Conservation (phyloP, 2,113 vertebrate species). For the Saccopteryx bilineata region DNA sequence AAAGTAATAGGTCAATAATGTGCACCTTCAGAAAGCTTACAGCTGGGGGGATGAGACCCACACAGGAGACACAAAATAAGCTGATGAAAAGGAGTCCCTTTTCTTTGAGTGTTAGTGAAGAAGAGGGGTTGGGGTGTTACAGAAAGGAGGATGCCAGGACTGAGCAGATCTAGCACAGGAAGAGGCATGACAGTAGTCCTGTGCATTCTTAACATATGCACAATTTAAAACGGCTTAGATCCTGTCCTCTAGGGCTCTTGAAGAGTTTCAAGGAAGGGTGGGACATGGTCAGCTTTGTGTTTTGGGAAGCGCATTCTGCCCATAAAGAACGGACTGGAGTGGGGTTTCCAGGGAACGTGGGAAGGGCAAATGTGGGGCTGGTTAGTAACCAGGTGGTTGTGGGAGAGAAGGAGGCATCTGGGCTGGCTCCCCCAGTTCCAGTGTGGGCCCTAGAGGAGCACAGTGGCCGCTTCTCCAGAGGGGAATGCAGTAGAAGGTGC, state of each 20-base stretch:
- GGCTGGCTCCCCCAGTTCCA: not conserved
- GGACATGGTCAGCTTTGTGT: not conserved
- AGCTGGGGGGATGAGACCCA: not conserved
- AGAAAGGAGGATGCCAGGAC: not conserved
- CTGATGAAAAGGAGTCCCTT: not conserved
- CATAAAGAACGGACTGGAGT: not conserved
- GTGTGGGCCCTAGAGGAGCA: not conserved
- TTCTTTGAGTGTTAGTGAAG: not conserved
- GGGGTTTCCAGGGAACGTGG: too few relatives aligned
- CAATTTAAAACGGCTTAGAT: not conserved
- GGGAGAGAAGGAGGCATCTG: not conserved
- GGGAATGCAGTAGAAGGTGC: not conserved
- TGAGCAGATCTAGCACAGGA: not conserved
- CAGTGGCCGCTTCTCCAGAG: not conserved
- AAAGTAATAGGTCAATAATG: not conserved
- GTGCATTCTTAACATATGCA: not conserved
- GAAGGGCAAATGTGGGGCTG: not conserved
- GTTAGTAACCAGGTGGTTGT: not conserved
- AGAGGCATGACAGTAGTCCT: not conserved
- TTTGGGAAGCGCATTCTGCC: conserved; percentile 35
- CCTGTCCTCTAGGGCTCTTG: not conserved
- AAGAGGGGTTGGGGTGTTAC: not conserved
- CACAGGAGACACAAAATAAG: not conserved
- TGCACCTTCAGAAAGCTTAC: not conserved
- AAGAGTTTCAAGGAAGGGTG: conserved; percentile 3